Conservation (phyloP, 2,888 invertebrate species). For the Eulithis testata region DNA sequence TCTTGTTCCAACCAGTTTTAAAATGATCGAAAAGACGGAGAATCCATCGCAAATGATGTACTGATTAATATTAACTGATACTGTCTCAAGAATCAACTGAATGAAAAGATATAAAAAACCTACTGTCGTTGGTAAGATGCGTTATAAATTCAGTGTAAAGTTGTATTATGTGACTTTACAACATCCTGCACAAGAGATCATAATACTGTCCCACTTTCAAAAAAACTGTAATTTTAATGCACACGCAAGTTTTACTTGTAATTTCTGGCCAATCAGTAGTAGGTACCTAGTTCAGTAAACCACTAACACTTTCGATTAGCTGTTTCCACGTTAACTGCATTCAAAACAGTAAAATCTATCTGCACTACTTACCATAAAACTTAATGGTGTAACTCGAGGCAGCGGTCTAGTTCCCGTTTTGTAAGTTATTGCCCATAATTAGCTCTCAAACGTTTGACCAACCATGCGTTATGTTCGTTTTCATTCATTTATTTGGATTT, state of each 20-base stretch:
- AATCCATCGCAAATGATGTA: too few relatives aligned
- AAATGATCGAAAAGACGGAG: too few relatives aligned
- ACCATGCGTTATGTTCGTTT: conserved; percentile 28
- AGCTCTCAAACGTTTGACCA: conserved; percentile 24
- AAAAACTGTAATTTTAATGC: too few relatives aligned
- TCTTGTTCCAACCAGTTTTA: too few relatives aligned
- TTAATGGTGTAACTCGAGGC: conserved; percentile 25
- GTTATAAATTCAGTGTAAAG: neutral
- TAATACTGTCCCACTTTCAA: neutral
- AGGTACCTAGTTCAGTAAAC: too few relatives aligned
- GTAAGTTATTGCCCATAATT: conserved; percentile 32
- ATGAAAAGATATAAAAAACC: neutral
- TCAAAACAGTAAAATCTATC: conserved; percentile 12
- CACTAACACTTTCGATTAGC: neutral
- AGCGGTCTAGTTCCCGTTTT: conserved; percentile 31
- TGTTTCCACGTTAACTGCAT: neutral
- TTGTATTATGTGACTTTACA: neutral
- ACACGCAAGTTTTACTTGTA: too few relatives aligned
- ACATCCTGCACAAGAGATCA: neutral
- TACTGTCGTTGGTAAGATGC: neutral
- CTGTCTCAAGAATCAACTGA: neutral
- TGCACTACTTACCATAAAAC: conserved; percentile 35
- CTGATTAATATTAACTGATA: too few relatives aligned
- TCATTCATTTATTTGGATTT: conserved; percentile 22
- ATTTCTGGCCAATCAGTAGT: too few relatives aligned